Base-by-base conservation (phyloP, 2,113 vertebrate genomes). In the Heterotilapia buettikoferi region DNA sequence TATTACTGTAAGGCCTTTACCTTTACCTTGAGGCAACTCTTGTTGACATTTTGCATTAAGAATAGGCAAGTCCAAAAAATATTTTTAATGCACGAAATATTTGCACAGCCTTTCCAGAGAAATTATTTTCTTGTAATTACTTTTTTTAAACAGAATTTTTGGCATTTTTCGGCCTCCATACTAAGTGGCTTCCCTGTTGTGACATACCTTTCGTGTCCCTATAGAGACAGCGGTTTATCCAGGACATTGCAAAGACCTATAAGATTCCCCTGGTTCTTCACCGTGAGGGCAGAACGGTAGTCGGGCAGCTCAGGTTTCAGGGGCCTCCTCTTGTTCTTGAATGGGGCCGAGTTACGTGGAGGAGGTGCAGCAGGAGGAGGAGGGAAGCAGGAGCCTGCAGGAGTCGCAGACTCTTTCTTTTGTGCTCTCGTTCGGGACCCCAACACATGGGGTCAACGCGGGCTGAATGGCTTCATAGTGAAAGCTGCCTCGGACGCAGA, bases 231-330 rank as follows among this genome's bases (percentile, higher is more conserved):
- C 43, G 26, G 71, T 78, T 19, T 78, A 19, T 31, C 6, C 6
- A 6, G 6, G 43, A 78, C 71, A 83, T 82, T 78, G 12, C 10
- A 9, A 33, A 84, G 84, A 84, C 9, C 8, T 9, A 83, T 71
- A 21, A 79, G 26, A 56, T 71, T 78, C 57, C 79, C 26, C 9
- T 43, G 52, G 76, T 45, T 3, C 19, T 83, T 87, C 73, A 81
- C 84, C 29, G 71, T 14, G 61, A 53, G 83, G 80, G 84, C 83
- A 63, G 73, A 86, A 93, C 93, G 76, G 91, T 92, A 93, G 92
- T 89, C 92, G 7, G 4, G 85, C 80, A 24, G 83, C 95, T 96
- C 96, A 85, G 82, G 93, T 96, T 96, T 95, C 95, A 96, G 88
- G 91, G 92, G 93, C 93, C 93, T 93, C 93, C 91, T 94, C 92